Evolutionary conservation across 2,797 vertebrate genomes (phyloP), one percentile per base, ranked within the genome.

Genomic region (Naso thynnoides): DNA sequence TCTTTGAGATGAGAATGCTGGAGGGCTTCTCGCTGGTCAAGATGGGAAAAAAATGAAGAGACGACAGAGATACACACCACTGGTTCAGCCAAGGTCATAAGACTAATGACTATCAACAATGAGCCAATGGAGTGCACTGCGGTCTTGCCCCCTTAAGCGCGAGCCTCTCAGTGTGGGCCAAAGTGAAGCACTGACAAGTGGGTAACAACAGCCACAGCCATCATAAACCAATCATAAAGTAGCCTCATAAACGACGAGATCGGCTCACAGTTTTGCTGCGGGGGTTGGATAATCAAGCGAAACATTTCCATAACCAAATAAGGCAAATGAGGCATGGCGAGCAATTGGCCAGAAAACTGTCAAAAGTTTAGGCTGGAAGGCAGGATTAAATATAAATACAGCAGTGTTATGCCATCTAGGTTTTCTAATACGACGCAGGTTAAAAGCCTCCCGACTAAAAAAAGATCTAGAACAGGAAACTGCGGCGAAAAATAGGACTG

Each of bases 231-330:
- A 88, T 88, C 85, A 90, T 50, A 73, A 82, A 79, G 76, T 14
- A 29, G 68, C 21, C 57, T 83, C 26, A 2, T 71, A 83, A 86
- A 83, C 24, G 42, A 86, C 74, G 49, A 21, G 54, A 77, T 86
- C 48, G 48, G 83, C 63, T 70, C 61, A 21, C 29, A 62, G 79
- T 87, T 84, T 33, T 81, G 78, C 71, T 73, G 88, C 87, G 76
- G 88, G 88, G 76, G 54, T 38, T 27, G 79, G 66, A 85, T 88
- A 85, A 90, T 92, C 88, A 87, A 81, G 76, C 70, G 36, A 82
- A 78, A 77, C 86, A 83, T 85, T 90, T 84, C 75, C 91, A 81
- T 86, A 85, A 82, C 64, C 86, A 89, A 91, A 91, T 81, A 85
- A 56, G 77, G 75, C 39, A 76, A 88, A 90, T 83, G 88, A 90